A percentile compares a stretch with the other conserved stretches of the same genome.
phyloP scores from a whole-genome alignment of 1,140 invertebrate genomes.

The Trachymyrmex cornetzi region DNA sequence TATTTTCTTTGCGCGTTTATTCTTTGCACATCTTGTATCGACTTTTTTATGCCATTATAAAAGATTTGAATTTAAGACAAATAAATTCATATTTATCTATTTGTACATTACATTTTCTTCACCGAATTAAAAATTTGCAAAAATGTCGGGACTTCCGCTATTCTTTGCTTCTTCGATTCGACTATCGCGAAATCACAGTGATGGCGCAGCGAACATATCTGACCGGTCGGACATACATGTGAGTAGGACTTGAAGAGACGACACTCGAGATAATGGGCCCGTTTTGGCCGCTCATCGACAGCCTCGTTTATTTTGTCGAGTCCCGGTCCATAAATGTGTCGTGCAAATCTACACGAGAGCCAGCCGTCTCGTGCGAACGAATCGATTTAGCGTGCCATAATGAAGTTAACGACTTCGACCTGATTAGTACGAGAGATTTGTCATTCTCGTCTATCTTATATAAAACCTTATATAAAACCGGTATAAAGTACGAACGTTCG shows the following conservation, averaged over 20 bases:
- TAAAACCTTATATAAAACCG: constrained; percentile 23
- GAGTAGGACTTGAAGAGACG: constrained; percentile 15
- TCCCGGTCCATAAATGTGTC: constrained; percentile 39
- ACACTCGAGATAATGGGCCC: constrained; percentile 49
- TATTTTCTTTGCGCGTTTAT: no score
- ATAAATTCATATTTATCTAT: neutral
- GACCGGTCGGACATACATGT: constrained; percentile 11
- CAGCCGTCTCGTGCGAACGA: constrained; percentile 39
- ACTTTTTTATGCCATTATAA: neutral
- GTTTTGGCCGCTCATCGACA: constrained; percentile 35
- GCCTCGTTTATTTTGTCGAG: constrained; percentile 42
- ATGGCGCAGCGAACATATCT: neutral
- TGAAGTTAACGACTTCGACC: constrained; percentile 74
- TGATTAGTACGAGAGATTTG: constrained; percentile 63
- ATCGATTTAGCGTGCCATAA: constrained; percentile 72
- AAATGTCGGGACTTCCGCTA: neutral
- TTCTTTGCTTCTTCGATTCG: neutral
- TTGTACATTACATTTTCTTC: neutral
- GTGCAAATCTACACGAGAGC: constrained; percentile 18
- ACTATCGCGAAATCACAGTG: constrained; percentile 1
- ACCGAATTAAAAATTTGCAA: neutral
- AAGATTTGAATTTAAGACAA: neutral
- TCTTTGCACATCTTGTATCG: neutral
- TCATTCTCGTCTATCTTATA: constrained; percentile 12
- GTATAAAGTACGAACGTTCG: neutral